Evolutionary conservation across 2,888 invertebrate genomes (phyloP).

Genomic region (Eilema sororculum): DNA sequence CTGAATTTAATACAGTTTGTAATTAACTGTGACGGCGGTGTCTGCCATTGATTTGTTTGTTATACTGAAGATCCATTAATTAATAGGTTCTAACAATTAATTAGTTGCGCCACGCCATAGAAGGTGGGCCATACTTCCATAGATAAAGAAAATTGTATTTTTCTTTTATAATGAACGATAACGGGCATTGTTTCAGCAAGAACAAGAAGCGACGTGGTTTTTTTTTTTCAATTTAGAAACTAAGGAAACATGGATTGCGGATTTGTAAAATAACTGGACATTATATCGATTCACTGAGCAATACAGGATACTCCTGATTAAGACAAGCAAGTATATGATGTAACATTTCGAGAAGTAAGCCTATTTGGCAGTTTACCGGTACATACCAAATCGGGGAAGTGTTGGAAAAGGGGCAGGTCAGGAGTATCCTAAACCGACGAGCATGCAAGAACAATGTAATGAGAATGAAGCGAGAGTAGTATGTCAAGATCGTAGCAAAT

Average conservation of each 20-base stretch:
- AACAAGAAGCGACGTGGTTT: neutral
- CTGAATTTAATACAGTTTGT: conserved; percentile 35
- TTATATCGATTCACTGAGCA: neutral
- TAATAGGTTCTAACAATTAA: conserved; percentile 9
- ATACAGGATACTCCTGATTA: neutral
- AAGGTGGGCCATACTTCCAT: conserved; percentile 7
- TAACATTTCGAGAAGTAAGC: neutral
- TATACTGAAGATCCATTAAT: conserved; percentile 11
- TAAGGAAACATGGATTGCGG: neutral
- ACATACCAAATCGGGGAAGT: too few species aligned
- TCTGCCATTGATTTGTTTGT: conserved; percentile 22
- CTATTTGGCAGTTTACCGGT: neutral
- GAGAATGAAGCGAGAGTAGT: too few species aligned
- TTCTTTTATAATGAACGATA: neutral
- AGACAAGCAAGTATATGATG: neutral
- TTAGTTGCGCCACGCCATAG: neutral
- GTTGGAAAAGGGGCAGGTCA: too few species aligned
- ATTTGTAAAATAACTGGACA: conserved; percentile 3
- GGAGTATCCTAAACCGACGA: too few species aligned
- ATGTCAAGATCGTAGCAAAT: too few species aligned
- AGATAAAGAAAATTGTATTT: neutral
- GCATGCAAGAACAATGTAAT: too few species aligned
- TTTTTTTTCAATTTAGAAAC: too few species aligned
- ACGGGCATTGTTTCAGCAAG: neutral
- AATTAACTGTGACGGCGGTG: conserved; percentile 31